Evolutionary conservation across 2,888 invertebrate genomes (phyloP).

Genomic region (Perizoma flavofasciatum): DNA sequence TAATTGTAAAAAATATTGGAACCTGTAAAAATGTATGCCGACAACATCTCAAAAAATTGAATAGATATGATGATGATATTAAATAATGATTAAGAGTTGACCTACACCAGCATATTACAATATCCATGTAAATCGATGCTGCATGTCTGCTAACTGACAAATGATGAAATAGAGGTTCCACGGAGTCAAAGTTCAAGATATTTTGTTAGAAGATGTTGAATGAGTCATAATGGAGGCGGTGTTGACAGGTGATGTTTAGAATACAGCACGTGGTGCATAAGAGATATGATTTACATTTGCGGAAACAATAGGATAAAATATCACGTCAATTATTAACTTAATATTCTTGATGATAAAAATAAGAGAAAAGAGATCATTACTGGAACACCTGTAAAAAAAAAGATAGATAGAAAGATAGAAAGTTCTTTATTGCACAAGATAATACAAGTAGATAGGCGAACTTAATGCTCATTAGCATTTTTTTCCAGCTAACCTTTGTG

Average conservation of each 20-base stretch:
- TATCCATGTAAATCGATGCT: conserved; percentile 56
- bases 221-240: conserved; percentile 43
- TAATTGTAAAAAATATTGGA: no score
- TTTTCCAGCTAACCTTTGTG: no score
- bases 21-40: no score
- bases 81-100: conserved; percentile 40
- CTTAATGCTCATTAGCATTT: no score
- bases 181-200: conserved; percentile 54
- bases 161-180: conserved; percentile 57
- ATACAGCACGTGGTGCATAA: conserved; percentile 38
- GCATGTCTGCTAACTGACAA: conserved; percentile 59
- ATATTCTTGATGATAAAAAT: neutral
- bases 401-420: no score
- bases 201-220: conserved; percentile 43
- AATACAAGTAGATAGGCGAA: no score
- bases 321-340: conserved; percentile 6
- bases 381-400: no score
- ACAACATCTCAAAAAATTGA: no score
- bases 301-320: conserved; percentile 24
- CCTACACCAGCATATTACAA: conserved; percentile 44
- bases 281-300: conserved; percentile 21
- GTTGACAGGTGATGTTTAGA: conserved; percentile 38
- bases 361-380: neutral
- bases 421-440: no score
- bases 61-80: neutral